Base-by-base conservation (phyloP, 2,797 vertebrate species). In the Argyrosomus regius region DNA sequence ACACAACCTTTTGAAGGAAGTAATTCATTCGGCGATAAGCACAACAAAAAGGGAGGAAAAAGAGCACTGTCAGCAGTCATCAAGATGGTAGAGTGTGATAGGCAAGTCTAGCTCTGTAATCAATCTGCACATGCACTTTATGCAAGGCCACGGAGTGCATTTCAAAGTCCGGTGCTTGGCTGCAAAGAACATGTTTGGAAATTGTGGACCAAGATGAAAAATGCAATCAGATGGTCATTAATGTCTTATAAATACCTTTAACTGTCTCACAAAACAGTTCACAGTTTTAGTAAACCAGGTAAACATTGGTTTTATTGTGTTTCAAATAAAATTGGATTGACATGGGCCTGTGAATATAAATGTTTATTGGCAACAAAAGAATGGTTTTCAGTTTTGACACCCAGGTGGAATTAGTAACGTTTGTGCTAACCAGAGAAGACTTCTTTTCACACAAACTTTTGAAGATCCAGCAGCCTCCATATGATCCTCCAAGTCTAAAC, bases 31-130 rank as follows among this genome's bases (percentile, higher is more conserved):
- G 24, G 74, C 3, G 75, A 85, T 83, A 88, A 83, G 74, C 74
- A 73, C 68, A 78, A 87, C 87, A 88, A 82, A 85, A 86, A 60
- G 64, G 20, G 67, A 50, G 56, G 68, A 46, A 53, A 84, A 85
- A 84, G 52, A 78, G 78, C 86, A 39, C 31, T 57, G 86, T 93
- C 90, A 92, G 90, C 89, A 91, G 78, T 77, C 77, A 76, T 89
- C 81, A 81, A 86, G 87, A 90, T 90, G 78, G 73, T 61, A 20
- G 60, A 63, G 75, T 56, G 76, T 85, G 89, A 91, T 88, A 85
- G 80, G 74, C 77, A 72, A 72, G 86, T 77, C 57, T 39, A 9
- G 77, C 82, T 73, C 75, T 70, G 86, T 89, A 84, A 89, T 91
- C 87, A 87, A 77, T 89, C 84, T 87, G 78, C 61, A 61, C 65